Conservation (phyloP, 2,797 vertebrate genomes). For the Rhinella marina region DNA sequence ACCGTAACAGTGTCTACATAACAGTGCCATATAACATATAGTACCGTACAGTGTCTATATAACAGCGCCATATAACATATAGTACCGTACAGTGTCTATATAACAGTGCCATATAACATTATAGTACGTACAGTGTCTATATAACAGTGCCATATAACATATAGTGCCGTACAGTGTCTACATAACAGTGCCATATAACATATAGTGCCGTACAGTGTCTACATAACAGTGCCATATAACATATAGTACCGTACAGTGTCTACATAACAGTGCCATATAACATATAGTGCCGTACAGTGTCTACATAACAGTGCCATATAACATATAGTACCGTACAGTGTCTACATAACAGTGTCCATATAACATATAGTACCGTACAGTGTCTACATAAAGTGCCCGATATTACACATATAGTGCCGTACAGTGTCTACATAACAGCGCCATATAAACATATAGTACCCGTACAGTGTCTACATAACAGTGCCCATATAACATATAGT, state of each 20-base stretch:
- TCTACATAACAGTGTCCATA: not conserved
- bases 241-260: not conserved
- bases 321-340: not conserved
- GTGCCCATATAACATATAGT: not conserved
- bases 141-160: not conserved
- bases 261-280: not conserved
- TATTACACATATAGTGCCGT: not conserved
- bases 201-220: not conserved
- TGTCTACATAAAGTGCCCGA: not conserved
- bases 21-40: not conserved
- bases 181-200: not conserved
- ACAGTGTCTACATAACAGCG: not conserved
- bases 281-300: too few species aligned
- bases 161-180: not conserved
- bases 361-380: not conserved
- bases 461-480: not conserved
- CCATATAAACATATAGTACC: not conserved
- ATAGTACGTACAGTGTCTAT: not conserved
- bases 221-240: not conserved
- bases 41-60: not conserved
- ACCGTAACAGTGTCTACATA: not conserved
- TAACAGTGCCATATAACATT: not conserved
- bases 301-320: not conserved
- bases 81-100: not conserved
- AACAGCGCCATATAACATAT: not conserved